Conservation (phyloP, 2,113 vertebrate genomes). For the Podarcis muralis region DNA sequence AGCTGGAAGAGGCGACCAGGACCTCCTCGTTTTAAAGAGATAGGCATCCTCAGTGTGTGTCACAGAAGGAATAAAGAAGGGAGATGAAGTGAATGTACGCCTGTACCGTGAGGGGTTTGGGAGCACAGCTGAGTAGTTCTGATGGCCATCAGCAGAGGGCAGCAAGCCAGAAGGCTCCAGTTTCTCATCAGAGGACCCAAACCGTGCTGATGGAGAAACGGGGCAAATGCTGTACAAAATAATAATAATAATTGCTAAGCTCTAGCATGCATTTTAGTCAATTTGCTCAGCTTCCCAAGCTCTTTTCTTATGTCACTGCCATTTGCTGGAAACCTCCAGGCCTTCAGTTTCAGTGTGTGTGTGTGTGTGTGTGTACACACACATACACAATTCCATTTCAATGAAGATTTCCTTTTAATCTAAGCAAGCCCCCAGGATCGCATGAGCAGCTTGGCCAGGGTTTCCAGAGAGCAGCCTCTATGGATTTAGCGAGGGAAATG, state of each 20-base stretch:
- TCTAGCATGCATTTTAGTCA: neutral
- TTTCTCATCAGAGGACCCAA: neutral
- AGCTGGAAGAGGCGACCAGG: neutral
- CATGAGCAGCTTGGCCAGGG: neutral
- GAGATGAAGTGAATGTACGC: neutral
- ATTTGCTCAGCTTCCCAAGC: no score
- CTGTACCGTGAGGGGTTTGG: neutral
- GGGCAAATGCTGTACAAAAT: neutral
- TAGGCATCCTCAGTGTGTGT: neutral
- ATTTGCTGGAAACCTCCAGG: neutral
- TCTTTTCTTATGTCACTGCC: neutral
- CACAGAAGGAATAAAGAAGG: neutral
- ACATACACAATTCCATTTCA: neutral
- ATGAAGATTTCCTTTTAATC: conserved; percentile 25
- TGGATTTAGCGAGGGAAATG: no score
- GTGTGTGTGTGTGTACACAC: neutral
- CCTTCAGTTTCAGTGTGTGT: no score
- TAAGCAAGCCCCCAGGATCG: neutral
- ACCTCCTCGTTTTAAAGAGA: neutral
- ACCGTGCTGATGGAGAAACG: no score
- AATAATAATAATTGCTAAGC: neutral
- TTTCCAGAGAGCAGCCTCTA: neutral
- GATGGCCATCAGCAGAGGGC: neutral
- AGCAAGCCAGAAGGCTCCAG: neutral
- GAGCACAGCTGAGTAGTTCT: neutral